These are phyloP conservation scores for Cyaniris semiargus DNA, from an alignment of 2,888 invertebrate genomes.

Conservation along the genomic window DNA sequence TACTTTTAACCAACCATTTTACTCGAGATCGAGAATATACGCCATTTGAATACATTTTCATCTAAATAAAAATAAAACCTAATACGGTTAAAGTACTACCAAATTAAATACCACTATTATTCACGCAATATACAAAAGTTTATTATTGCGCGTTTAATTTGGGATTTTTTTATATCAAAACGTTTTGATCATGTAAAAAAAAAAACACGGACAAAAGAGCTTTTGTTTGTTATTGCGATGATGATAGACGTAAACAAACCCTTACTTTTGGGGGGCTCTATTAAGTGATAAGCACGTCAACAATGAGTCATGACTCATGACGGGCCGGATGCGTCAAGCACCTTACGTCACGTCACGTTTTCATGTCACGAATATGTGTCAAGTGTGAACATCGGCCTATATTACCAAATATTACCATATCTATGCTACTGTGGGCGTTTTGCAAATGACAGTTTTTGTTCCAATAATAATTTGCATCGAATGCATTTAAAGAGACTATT, in stretches of 20 bases:
- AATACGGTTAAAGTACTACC: no score
- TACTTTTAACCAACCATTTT: no score
- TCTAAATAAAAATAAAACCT: no score
- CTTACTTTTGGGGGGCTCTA: neutral
- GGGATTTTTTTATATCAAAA: no score
- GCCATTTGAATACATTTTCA: no score
- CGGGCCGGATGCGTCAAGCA: neutral
- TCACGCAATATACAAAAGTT: no score
- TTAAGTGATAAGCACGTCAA: neutral
- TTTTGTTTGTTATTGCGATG: neutral
- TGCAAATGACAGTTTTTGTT: conserved; percentile 9
- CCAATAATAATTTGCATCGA: neutral
- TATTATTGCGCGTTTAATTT: no score
- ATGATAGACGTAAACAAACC: conserved; percentile 1
- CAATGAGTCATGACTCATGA: conserved; percentile 3
- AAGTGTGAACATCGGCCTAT: neutral
- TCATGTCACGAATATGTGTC: conserved; percentile 7
- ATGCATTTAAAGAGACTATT: conserved; percentile 5
- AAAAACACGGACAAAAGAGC: no score
- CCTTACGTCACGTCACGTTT: neutral
- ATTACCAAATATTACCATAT: conserved; percentile 12
- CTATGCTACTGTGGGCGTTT: neutral
- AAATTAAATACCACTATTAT: no score
- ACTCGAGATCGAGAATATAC: no score
- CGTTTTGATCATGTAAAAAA: no score